Evolutionary conservation across 2,797 vertebrate species (phyloP), one percentile per base, ranked within the genome.

Genomic region (Etheostoma nigrum): DNA sequence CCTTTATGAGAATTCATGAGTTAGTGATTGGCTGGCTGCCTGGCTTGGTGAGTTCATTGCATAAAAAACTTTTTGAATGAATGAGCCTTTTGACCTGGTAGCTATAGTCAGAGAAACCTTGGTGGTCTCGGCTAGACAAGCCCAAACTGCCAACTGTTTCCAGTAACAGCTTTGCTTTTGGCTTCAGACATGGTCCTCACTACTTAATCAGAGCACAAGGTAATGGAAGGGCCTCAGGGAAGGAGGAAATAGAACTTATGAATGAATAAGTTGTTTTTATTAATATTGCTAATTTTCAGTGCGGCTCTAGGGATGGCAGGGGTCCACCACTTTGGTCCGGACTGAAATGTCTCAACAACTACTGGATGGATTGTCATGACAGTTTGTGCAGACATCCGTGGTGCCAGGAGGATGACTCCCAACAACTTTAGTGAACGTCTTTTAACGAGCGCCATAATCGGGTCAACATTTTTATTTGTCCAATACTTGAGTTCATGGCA

Each of bases 131-230:
- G 79, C 81, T 76, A 88, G 88, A 92, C 81, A 4, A 64, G 84
- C 64, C 74, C 70, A 72, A 86, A 86, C 85, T 85, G 89, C 83
- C 88, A 88, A 85, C 66, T 49, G 71, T 82, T 92, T 92, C 93
- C 92, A 91, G 91, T 68, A 91, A 93, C 76, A 75, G 81, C 72
- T 84, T 78, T 72, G 71, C 82, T 87, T 82, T 81, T 91, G 89
- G 87, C 85, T 55, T 66, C 14, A 14, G 83, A 74, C 74, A 36
- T 64, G 60, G 83, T 86, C 85, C 81, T 80, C 55, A 2, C 19
- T 62, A 83, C 86, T 74, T 85, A 86, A 88, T 85, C 84, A 90
- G 86, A 74, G 72, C 59, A 53, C 62, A 42, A 65, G 81, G 86
- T 91, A 89, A 87, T 81, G 84, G 80, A 84, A 76, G 81, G 72